phyloP scores from a whole-genome alignment of 2,888 invertebrate genomes.

The Mycogona germanica region DNA sequence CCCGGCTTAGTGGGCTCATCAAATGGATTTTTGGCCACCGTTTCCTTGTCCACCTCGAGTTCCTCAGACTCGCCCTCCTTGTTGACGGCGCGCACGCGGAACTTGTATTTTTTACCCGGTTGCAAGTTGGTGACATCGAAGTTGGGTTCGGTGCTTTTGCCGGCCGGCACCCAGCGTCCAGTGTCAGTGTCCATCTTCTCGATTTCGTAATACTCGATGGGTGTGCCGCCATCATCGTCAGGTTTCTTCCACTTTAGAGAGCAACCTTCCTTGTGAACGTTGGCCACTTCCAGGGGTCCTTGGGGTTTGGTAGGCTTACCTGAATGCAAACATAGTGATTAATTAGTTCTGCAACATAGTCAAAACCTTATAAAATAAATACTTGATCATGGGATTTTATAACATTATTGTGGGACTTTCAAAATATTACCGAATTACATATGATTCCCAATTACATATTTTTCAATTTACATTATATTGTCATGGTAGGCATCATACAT shows the following conservation, averaged over 20 bases:
- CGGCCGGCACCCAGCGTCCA: constrained; percentile 35
- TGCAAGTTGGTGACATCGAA: constrained; percentile 36
- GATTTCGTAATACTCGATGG: constrained; percentile 26
- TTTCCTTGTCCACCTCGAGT: constrained; percentile 37
- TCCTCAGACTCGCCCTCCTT: constrained; percentile 42
- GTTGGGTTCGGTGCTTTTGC: constrained; percentile 28
- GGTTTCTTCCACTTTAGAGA: constrained; percentile 33
- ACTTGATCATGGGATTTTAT: too few relatives aligned
- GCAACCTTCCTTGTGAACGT: constrained; percentile 34
- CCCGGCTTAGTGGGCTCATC: constrained; percentile 89
- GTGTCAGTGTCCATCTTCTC: constrained; percentile 37
- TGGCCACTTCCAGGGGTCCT: constrained; percentile 33
- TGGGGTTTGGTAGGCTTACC: constrained; percentile 25
- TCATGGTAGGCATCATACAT: too few relatives aligned
- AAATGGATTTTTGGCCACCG: constrained; percentile 44
- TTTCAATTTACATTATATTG: too few relatives aligned
- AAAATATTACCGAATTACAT: neutral
- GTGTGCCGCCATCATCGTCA: constrained; percentile 31
- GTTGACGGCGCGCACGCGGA: constrained; percentile 44
- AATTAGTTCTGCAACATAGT: constrained; percentile 15
- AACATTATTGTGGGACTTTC: neutral
- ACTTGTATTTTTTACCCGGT: constrained; percentile 41
- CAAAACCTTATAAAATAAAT: neutral
- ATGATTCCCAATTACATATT: neutral
- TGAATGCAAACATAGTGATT: constrained; percentile 13